phyloP scores from a whole-genome alignment of 2,113 vertebrate genomes.

The Sander vitreus region DNA sequence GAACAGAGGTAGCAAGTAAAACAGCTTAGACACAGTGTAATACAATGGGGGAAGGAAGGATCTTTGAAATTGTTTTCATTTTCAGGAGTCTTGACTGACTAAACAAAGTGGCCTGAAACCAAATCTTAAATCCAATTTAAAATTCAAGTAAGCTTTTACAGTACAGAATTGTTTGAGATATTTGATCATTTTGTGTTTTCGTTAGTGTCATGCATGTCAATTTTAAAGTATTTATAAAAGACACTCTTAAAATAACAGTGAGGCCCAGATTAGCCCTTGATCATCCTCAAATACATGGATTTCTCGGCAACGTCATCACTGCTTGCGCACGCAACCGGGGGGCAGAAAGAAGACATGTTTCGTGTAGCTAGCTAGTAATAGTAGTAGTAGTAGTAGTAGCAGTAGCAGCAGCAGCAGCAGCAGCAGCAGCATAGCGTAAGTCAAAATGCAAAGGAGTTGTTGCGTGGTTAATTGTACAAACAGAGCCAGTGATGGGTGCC shows the following conservation, averaged over 20 bases:
- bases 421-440: too few relatives aligned
- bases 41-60: not conserved
- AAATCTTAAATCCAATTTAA: slow-evolving; percentile 14
- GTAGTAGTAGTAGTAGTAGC: too few relatives aligned
- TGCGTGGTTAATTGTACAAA: too few relatives aligned
- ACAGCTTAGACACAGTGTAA: not conserved
- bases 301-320: too few relatives aligned
- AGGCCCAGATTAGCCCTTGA: not conserved
- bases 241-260: not conserved
- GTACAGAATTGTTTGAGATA: not conserved
- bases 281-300: too few relatives aligned
- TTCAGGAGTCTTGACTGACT: not conserved
- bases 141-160: not conserved
- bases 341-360: too few relatives aligned
- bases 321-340: too few relatives aligned
- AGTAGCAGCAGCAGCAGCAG: too few relatives aligned
- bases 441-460: too few relatives aligned
- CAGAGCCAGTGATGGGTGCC: too few relatives aligned
- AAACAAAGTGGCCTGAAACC: not conserved
- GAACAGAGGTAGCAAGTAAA: slow-evolving; percentile 22
- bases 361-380: too few relatives aligned
- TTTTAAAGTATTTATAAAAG: not conserved
- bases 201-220: not conserved
- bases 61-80: not conserved
- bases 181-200: not conserved